Evolutionary conservation across 2,888 invertebrate genomes (phyloP), one percentile per base, ranked within the genome.

Genomic region (Caenorhabditis uteleia): DNA sequence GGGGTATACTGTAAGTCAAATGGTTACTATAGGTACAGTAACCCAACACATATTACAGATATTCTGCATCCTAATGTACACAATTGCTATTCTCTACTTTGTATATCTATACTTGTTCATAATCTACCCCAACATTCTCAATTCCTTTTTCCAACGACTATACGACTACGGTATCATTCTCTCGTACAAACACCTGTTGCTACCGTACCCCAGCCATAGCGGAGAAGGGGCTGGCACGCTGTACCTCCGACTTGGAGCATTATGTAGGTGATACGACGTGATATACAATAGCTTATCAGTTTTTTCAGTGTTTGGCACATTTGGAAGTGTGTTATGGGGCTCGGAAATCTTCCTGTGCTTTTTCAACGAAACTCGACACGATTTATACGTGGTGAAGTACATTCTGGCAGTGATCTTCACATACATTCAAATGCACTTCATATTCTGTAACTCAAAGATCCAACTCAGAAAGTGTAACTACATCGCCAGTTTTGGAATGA

Each of bases 341-440:
- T 55, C 77, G n/a, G 79, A 79, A 48, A 68, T 79, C 33, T 78
- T 77, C 55, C 61, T 80, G 14, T 77, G 51, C n/a, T 49, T 64
- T 31, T 26, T 47, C 16, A 49, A 49, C 3, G 48, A 58, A 25
- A 45, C 44, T 18, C 16, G 16, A 20, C 53, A 61, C 21, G 54
- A 53, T 0, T 33, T 56, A 4, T 53, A 54, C 33, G 55, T 77
- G 10, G 50, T 70, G 20, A 73, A 83, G 49, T 83, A 78, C 73
- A 58, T 70, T 14, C 55, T 77, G 14, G 75, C 77, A 2, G 70
- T 71, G 3, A 36, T 77, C 12, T 82, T 82, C 68, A 78, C 78
- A 16, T 82, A 82, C 62, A 51, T 82, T 18, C 82, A 82, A 59
- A 79, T 82, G 77, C 82, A 82, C 47, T 82, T 82, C 62, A 74